Conservation (phyloP, 1,140 invertebrate genomes). For the Eciton burchellii region DNA sequence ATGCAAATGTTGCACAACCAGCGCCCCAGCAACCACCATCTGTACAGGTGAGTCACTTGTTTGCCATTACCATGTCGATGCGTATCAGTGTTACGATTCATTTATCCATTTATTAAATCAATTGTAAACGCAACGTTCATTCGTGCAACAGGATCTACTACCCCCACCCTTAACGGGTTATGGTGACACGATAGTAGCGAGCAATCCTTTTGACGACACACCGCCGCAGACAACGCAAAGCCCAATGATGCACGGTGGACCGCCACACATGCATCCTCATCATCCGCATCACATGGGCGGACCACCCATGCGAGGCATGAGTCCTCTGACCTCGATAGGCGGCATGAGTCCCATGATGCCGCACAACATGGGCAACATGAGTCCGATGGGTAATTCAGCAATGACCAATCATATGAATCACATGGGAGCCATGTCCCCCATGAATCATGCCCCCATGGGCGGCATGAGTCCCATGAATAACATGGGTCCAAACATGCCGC, state of each 20-base stretch:
- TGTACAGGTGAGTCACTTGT: constrained; percentile 80
- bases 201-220: constrained; percentile 98
- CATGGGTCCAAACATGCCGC: constrained; percentile 88
- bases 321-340: constrained; percentile 87
- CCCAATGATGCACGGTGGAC: constrained; percentile 88
- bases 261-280: constrained; percentile 85
- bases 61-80: neutral
- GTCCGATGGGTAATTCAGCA: constrained; percentile 82
- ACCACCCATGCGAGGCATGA: constrained; percentile 87
- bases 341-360: constrained; percentile 90
- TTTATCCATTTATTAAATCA: neutral
- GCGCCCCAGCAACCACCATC: constrained; percentile 85
- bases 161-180: constrained; percentile 94
- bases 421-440: constrained; percentile 86
- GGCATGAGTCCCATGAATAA: constrained; percentile 89
- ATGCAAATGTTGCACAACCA: constrained; percentile 83
- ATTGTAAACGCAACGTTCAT: neutral
- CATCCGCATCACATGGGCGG: constrained; percentile 89
- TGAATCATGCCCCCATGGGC: constrained; percentile 88
- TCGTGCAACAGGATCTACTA: constrained; percentile 87
- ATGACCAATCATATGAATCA: constrained; percentile 88
- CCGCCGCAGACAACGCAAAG: constrained; percentile 88
- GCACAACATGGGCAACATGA: constrained; percentile 84
- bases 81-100: no score
- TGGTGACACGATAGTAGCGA: constrained; percentile 97